Percentiles rank a stretch among this genome's conserved stretches.
Conservation (phyloP, 1,140 invertebrate species). For the Drosophila sturtevanti region DNA sequence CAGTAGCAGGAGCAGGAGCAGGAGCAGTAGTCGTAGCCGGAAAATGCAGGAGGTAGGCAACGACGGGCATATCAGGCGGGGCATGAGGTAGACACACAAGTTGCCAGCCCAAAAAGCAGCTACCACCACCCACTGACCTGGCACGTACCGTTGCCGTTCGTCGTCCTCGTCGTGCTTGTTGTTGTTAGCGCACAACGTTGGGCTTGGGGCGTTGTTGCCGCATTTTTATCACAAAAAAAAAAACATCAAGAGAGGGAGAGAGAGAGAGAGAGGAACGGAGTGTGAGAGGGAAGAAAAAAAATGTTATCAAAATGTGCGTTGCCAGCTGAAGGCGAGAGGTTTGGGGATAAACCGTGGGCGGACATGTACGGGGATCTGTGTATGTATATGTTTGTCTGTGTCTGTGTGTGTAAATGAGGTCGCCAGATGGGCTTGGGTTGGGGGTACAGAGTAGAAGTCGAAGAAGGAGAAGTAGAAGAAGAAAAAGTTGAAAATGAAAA, state of each 20-base stretch:
- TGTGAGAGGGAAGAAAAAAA: slow-evolving; percentile 22
- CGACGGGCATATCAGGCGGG: not conserved
- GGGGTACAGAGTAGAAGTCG: slow-evolving; percentile 8
- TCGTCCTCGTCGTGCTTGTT: not conserved
- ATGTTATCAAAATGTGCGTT: slow-evolving; percentile 79
- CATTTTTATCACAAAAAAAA: slow-evolving; percentile 63
- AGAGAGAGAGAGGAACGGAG: too few species aligned
- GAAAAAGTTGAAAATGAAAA: slow-evolving; percentile 78
- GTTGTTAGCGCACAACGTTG: not conserved
- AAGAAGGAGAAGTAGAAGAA: slow-evolving; percentile 28
- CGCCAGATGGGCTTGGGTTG: slow-evolving; percentile 34
- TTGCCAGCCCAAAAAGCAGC: slow-evolving; percentile 44
- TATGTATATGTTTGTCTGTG: slow-evolving; percentile 32
- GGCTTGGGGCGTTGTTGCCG: slow-evolving; percentile 68
- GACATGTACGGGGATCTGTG: slow-evolving; percentile 7
- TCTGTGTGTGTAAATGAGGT: slow-evolving; percentile 61
- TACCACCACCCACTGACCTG: slow-evolving; percentile 76
- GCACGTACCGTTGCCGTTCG: slow-evolving; percentile 47
- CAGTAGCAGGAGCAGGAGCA: not conserved
- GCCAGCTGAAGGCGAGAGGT: slow-evolving; percentile 54
- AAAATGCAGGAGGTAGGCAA: not conserved
- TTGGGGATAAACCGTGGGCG: not conserved
- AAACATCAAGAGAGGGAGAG: not conserved
- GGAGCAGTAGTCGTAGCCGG: not conserved
- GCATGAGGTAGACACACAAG: slow-evolving; percentile 55